phyloP scores from a whole-genome alignment of 1,140 invertebrate genomes.

The Drosophila saltans region DNA sequence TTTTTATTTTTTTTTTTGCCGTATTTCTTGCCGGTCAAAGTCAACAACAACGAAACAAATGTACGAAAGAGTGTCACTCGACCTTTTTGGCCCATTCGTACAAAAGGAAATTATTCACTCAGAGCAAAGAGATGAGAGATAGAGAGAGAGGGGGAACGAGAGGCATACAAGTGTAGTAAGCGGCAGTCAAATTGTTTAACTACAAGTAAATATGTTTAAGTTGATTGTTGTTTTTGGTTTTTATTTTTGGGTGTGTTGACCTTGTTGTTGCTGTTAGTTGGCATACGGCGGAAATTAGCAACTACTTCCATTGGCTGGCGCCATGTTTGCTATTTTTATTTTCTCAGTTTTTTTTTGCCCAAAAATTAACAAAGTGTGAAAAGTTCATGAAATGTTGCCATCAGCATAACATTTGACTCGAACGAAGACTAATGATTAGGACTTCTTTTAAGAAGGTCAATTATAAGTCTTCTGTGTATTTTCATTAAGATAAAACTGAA shows the following conservation, averaged over 20 bases:
- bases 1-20: conserved; percentile 14
- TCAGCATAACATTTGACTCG: conserved; percentile 16
- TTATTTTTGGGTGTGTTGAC: conserved; percentile 70
- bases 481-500: not conserved
- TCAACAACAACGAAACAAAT: conserved; percentile 61
- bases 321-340: conserved; percentile 34
- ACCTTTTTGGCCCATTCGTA: conserved; percentile 61
- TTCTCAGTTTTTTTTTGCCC: conserved; percentile 30
- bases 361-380: conserved; percentile 74
- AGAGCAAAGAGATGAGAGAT: conserved; percentile 6
- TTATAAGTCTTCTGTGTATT: not conserved
- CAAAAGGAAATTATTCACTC: conserved; percentile 76
- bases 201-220: conserved; percentile 37
- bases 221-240: conserved; percentile 15
- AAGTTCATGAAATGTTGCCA: conserved; percentile 60
- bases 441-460: not conserved
- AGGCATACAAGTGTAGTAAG: not conserved
- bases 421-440: not conserved
- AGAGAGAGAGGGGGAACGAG: not conserved
- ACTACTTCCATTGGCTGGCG: conserved; percentile 64
- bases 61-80: conserved; percentile 74
- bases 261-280: conserved; percentile 53
- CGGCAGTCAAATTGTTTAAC: conserved; percentile 32
- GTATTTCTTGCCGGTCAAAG: conserved; percentile 65
- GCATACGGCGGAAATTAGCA: conserved; percentile 73